Percentiles rank a stretch among this genome's conserved stretches.
Conservation (phyloP, 1,140 invertebrate species). For the Brachionus calyciflorus region DNA sequence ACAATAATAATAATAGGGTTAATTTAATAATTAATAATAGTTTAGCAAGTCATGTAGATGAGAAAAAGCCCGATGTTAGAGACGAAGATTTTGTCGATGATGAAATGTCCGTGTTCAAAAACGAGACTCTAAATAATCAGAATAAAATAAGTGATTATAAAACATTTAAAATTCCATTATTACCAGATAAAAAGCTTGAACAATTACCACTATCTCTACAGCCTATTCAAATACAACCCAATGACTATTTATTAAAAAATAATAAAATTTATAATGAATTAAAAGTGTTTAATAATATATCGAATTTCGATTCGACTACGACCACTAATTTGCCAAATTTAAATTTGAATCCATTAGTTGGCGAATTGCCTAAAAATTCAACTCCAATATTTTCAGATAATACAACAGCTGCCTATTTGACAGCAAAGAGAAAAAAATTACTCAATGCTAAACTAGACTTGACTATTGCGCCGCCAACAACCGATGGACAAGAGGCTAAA, state of each 20-base stretch:
- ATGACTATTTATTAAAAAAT: conserved; percentile 21
- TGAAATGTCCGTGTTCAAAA: conserved; percentile 22
- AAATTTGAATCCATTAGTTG: not conserved
- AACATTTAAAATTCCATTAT: not conserved
- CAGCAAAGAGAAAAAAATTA: not conserved
- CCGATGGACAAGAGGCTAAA: not conserved
- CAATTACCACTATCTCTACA: not conserved
- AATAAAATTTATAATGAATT: conserved; percentile 42
- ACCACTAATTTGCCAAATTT: too few species aligned
- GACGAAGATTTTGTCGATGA: conserved; percentile 5
- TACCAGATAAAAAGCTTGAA: not conserved
- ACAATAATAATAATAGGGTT: not conserved
- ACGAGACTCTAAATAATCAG: not conserved
- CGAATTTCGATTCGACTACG: not conserved
- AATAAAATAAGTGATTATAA: not conserved
- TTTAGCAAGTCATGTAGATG: not conserved
- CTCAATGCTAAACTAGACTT: conserved; percentile 32
- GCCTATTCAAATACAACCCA: not conserved
- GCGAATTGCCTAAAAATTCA: conserved; percentile 25
- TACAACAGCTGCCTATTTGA: not conserved
- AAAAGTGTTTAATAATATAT: conserved; percentile 37
- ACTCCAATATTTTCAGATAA: conserved; percentile 39
- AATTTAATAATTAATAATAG: conserved; percentile 28
- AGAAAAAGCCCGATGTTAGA: not conserved
- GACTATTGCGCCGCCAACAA: conserved; percentile 15